Conservation (phyloP, 2,797 vertebrate genomes). For the Sorex maritimensis region DNA sequence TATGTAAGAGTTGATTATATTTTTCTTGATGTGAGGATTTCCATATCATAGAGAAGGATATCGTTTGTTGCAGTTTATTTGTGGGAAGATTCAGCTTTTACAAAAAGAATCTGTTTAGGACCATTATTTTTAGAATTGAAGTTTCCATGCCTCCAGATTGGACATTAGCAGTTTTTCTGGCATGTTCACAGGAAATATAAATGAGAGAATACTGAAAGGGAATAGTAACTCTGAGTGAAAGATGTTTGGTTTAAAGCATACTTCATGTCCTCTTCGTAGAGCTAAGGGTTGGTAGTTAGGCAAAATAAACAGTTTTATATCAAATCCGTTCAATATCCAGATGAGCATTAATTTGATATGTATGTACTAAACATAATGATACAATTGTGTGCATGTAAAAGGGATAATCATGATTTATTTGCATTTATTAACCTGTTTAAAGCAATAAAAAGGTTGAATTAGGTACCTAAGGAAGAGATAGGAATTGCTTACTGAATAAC, state of each 20-base stretch:
- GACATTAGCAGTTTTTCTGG: not conserved
- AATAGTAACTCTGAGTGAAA: not conserved
- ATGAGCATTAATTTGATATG: not conserved
- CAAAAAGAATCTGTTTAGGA: not conserved
- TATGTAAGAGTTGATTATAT: not conserved
- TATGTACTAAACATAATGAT: not conserved
- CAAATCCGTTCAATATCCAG: not conserved
- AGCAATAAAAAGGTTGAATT: not conserved
- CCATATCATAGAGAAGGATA: too few relatives aligned
- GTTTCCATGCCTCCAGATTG: not conserved
- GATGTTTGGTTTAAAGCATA: not conserved
- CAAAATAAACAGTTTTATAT: not conserved
- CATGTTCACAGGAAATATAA: not conserved
- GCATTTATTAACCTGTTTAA: not conserved
- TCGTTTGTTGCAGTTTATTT: not conserved
- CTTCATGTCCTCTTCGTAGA: not conserved
- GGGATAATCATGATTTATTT: not conserved
- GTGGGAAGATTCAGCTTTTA: not conserved
- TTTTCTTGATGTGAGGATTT: not conserved
- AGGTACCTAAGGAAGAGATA: not conserved
- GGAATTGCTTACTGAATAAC: not conserved
- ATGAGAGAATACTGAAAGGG: not conserved
- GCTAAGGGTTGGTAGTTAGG: not conserved
- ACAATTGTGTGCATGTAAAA: not conserved
- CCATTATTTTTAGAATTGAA: conserved; percentile 19